Base-by-base conservation (phyloP, 2,888 invertebrate species). In the Catotricha subobsoleta region DNA sequence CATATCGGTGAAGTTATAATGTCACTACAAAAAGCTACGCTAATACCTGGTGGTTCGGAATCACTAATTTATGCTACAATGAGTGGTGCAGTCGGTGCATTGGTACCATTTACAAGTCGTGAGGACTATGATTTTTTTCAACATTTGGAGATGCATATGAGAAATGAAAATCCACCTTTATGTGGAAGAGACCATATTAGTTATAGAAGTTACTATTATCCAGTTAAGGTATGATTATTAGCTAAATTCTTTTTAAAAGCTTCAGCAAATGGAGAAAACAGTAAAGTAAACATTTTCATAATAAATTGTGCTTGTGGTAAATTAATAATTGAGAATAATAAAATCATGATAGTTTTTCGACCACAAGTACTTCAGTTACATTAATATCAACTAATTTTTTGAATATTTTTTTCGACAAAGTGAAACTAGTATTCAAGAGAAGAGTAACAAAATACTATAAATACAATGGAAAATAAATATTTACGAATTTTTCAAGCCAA, bases 41-140 rank as follows among this genome's bases (percentile, higher is more conserved):
- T 99, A 13, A 91, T 98, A 53, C 97, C 97, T 1, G 98, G 95
- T 4, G 97, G 97, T 3, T 91, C 88, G 1, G 98, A 98, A 61
- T 90, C 91, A 1, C 68, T 98, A 4, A 80, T 99, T 2, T 99
- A 99, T 59, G 88, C 95, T 0, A 95, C 97, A 0, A 60, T 98
- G 12, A 88, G 92, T 45, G 98, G 95, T 3, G 78, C 88, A 0
- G 82, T 95, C 0, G 94, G 94, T 2, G 90, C 91, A 7, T 67
- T 95, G 29, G 81, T 94, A 16, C 91, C 94, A 0, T 94, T 95
- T 55, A 90, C 91, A 0, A 88, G 90, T 15, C 78, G 90, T 51
- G 94, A 97, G 67, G 97, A 98, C 62, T 94, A 92, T 52, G 98
- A 98, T 59, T 97, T 98, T 62, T 98, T 98, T 67, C 95, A 97